Base-by-base conservation (phyloP, 2,113 vertebrate species). In the Mus spicilegus region DNA sequence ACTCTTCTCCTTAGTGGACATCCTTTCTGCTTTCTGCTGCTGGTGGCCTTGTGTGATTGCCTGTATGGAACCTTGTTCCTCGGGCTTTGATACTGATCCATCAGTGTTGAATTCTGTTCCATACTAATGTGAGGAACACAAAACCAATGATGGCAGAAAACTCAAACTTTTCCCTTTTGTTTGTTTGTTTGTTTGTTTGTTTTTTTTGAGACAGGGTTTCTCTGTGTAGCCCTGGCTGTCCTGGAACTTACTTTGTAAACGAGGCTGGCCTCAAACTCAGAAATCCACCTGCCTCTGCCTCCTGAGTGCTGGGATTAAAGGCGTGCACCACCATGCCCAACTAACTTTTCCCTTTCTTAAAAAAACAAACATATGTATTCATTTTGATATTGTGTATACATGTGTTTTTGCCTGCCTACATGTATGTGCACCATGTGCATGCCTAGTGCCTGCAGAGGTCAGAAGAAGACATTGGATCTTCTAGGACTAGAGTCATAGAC, bases 1-100 rank as follows among this genome's bases (percentile, higher is more conserved):
- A 98, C 99, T 99, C 98, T 99, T 99, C 99, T 99, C 99, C 99
- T 99, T 99, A 99, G 99, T 99, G 99, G 90, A 99, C 99, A 99
- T 96, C 99, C 99, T 97, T 99, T 99, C 30, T 99, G 56, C 99
- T 99, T 98, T 99, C 99, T 33, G 99, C 99, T 33, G 99, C 99
- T 99, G 99, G 99, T 99, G 99, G 63, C 99, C 99, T 98, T 99
- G 99, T 17, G 99, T 99, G 22, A 99, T 99, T 97, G 99, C 98
- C 98, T 99, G 99, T 51, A 99, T 98, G 96, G 99, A 99, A 98
- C 99, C 99, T 96, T 99, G 99, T 97, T 99, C 99, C 98, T 99
- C 99, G 39, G 99, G 99, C 63, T 99, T 99, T 97, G 99, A 99
- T 96, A 99, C 99, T 16, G 99, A 99, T 97, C 99, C 99, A 97